phyloP scores from a whole-genome alignment of 1,140 invertebrate genomes.

The Popillia japonica region DNA sequence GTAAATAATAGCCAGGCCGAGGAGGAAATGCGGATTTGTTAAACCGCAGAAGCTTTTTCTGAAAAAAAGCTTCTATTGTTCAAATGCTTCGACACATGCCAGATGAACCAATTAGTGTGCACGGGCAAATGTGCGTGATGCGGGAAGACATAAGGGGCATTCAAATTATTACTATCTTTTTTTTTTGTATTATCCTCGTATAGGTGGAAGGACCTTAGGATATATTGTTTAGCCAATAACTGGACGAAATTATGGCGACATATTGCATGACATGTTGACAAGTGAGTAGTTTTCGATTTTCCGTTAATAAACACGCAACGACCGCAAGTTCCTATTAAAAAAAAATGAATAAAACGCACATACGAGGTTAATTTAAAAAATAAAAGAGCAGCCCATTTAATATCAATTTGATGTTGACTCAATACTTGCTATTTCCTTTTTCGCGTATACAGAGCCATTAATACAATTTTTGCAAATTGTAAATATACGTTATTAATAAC shows the following conservation, averaged over 20 bases:
- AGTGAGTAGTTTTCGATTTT: conserved; percentile 51
- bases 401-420: conserved; percentile 12
- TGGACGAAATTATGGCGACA: conserved; percentile 46
- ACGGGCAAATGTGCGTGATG: conserved; percentile 54
- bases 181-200: no score
- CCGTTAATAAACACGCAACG: conserved; percentile 51
- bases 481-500: conserved; percentile 37
- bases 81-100: conserved; percentile 52
- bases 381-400: background rate
- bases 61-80: conserved; percentile 47
- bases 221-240: background rate
- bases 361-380: no score
- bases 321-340: no score
- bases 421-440: background rate
- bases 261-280: conserved; percentile 58
- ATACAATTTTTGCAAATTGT: conserved; percentile 28
- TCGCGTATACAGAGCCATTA: background rate
- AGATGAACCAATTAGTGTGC: conserved; percentile 52
- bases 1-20: background rate
- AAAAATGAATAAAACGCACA: background rate
- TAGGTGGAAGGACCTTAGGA: no score
- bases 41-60: conserved; percentile 46
- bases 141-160: background rate
- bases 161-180: no score
- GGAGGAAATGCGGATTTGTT: conserved; percentile 44